Evolutionary conservation across 2,113 vertebrate genomes (phyloP).

Genomic region (Nesospiza acunhae): DNA sequence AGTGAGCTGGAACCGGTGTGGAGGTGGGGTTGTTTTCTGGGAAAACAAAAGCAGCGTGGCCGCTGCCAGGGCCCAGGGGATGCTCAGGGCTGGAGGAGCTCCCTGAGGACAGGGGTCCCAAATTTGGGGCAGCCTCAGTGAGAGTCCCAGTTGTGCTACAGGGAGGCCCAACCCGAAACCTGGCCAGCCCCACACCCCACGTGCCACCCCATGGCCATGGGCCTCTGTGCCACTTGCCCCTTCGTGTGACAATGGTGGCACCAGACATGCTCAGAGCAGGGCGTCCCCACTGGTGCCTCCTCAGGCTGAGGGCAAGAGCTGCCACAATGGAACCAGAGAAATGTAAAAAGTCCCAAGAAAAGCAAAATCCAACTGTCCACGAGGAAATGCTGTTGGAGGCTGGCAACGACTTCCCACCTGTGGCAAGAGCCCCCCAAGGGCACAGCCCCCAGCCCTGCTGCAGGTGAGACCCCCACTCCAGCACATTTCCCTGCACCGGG

Average conservation of each 20-base stretch:
- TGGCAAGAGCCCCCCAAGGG: fast-evolving
- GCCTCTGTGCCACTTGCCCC: not conserved
- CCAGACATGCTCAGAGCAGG: fast-evolving
- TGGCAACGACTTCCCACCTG: not conserved
- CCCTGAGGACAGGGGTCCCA: fast-evolving
- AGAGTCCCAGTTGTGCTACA: fast-evolving
- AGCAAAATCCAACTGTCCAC: not conserved
- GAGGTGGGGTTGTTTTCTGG: constrained; percentile 35
- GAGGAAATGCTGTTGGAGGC: not conserved
- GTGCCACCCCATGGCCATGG: fast-evolving
- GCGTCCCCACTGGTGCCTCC: not conserved
- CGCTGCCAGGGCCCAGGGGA: not conserved
- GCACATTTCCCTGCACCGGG: fast-evolving
- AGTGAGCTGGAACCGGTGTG: not conserved
- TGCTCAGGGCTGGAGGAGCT: not conserved
- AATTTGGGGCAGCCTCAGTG: not conserved
- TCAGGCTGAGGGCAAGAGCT: not conserved
- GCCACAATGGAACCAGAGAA: not conserved
- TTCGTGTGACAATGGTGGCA: fast-evolving
- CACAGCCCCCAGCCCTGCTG: not conserved
- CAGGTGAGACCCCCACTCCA: not conserved
- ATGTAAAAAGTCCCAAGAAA: not conserved
- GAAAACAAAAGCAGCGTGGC: not conserved
- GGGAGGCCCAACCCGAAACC: not conserved
- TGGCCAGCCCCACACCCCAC: fast-evolving